Base-by-base conservation (phyloP, 2,797 vertebrate species). In the Cossypha polioptera region DNA sequence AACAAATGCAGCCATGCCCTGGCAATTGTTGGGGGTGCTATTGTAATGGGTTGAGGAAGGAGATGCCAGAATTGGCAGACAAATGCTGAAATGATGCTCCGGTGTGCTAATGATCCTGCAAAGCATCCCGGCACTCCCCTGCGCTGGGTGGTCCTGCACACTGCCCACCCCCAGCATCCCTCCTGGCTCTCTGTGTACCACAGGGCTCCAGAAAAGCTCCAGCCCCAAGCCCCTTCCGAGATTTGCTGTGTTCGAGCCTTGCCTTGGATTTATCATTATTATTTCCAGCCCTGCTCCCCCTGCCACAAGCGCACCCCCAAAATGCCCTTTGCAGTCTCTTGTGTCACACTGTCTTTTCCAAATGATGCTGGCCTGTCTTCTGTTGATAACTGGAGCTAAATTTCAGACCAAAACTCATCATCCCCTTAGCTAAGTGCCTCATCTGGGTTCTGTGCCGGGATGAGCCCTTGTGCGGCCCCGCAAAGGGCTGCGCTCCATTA, bases 261-360 rank as follows among this genome's bases (percentile, higher is more conserved):
- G 18, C 16, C 31, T 72, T 2, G 2, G 20, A 31, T 59, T 71
- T 45, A 35, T 29, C 43, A 0, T 14, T 1, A 4, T 11, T 73
- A 40, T 45, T 74, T 58, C 68, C 35, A 28, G 35, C 51, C 21
- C 4, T 2, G 31, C 16, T 57, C 20, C 48, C 43, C 61, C 24
- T 4, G 0, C 33, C 4, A 0, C 0, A 0, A 78, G 55, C 2
- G 0, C 36, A 74, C 7, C 21, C 6, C 38, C 3, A 0, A 59
- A 55, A 20, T 8, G 7, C 42, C 2, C 1, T 53, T 59, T 8
- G 12, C 26, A 43, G 16, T 53, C 48, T 58, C 29, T 4, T 6
- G 3, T 2, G 4, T 13, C 1, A 0, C 50, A 1, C 21, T 9
- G 2, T 24, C 16, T 6, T 4, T 31, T 25, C 31, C 57, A 24